These are phyloP conservation scores for Cabera pusaria DNA, from an alignment of 2,888 invertebrate species.

Conservation along the genomic window DNA sequence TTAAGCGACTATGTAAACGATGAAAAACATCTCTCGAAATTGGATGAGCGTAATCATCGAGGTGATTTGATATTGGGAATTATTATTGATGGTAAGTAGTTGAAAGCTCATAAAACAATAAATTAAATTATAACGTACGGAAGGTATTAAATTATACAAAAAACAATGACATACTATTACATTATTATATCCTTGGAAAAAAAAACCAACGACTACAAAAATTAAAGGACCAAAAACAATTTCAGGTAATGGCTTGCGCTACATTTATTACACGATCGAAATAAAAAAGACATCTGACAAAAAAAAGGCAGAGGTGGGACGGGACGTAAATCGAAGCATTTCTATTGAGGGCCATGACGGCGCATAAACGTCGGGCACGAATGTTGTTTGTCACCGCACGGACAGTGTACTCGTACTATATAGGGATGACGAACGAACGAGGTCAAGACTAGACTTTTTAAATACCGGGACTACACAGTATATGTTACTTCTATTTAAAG, in stretches of 20 bases:
- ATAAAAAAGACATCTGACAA: constrained; percentile 63
- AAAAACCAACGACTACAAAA: constrained; percentile 14
- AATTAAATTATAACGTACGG: no score
- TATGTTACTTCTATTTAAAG: no score
- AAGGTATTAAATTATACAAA: no score
- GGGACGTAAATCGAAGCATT: constrained; percentile 72
- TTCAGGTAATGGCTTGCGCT: constrained; percentile 50
- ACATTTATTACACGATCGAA: constrained; percentile 41
- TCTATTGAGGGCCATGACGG: constrained; percentile 77
- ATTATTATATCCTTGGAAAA: no score
- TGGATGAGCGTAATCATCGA: constrained; percentile 46
- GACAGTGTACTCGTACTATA: constrained; percentile 24
- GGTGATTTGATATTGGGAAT: constrained; percentile 6
- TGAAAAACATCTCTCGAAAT: constrained; percentile 42
- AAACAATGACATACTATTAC: no score
- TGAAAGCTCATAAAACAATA: no score
- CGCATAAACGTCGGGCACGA: constrained; percentile 73
- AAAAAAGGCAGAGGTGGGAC: constrained; percentile 58
- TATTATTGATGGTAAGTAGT: no score
- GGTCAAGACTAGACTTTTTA: constrained; percentile 1
- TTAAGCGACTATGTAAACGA: constrained; percentile 37
- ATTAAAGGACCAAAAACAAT: constrained; percentile 36
- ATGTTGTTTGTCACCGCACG: constrained; percentile 78
- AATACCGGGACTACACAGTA: no score
- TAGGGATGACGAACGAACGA: constrained; percentile 23